phyloP scores from a whole-genome alignment of 2,888 invertebrate genomes.

The Ormyrus pomaceus region DNA sequence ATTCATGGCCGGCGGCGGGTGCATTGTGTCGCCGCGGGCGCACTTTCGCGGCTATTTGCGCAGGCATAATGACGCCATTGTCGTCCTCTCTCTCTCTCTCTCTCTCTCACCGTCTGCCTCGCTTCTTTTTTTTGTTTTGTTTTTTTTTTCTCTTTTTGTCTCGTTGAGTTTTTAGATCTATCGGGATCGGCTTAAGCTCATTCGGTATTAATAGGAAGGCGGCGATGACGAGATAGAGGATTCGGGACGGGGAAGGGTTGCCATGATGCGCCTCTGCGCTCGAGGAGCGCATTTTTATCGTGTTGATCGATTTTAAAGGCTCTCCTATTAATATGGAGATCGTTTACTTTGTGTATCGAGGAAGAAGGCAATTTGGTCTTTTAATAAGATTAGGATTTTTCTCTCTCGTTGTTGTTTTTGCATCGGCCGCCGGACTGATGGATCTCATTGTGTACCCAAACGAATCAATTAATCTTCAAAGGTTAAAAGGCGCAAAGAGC shows the following conservation, averaged over 20 bases:
- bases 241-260: conserved; percentile 9
- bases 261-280: background rate
- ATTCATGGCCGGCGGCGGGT: conserved; percentile 55
- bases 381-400: background rate
- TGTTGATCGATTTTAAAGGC: conserved; percentile 14
- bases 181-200: conserved; percentile 15
- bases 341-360: background rate
- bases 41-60: conserved; percentile 34
- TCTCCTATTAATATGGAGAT: conserved; percentile 25
- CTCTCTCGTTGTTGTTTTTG: background rate
- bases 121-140: too few species aligned
- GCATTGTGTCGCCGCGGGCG: conserved; percentile 18
- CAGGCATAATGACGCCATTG: conserved; percentile 41
- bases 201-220: conserved; percentile 31
- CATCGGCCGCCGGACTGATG: too few species aligned
- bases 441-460: too few species aligned
- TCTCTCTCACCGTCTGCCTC: background rate
- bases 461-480: too few species aligned
- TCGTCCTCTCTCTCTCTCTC: conserved; percentile 43
- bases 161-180: background rate
- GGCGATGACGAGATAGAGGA: conserved; percentile 6
- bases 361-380: too few species aligned
- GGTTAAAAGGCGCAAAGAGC: too few species aligned
- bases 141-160: background rate
- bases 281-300: conserved; percentile 5